Conservation (phyloP, 1,140 invertebrate genomes). For the Zeugodacus cucurbitae region DNA sequence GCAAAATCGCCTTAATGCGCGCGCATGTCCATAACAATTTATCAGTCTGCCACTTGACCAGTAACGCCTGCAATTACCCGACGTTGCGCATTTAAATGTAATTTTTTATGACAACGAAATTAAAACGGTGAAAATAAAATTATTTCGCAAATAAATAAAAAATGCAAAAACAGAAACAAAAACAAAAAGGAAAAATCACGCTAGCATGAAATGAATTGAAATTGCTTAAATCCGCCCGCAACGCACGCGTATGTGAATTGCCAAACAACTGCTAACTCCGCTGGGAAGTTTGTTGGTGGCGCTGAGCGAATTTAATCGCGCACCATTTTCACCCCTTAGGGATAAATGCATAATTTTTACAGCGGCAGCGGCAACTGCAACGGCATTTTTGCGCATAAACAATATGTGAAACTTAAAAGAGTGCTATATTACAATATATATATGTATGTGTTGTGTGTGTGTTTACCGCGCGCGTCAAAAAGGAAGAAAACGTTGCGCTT, state of each 20-base stretch:
- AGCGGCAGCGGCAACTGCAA: too few relatives aligned
- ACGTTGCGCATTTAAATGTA: constrained; percentile 35
- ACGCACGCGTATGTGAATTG: constrained; percentile 5
- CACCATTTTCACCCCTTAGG: constrained; percentile 38
- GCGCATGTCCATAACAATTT: constrained; percentile 36
- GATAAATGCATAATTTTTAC: constrained; percentile 37
- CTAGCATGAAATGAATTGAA: constrained; percentile 34
- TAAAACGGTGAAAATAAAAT: constrained; percentile 33
- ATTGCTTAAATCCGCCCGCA: constrained; percentile 30
- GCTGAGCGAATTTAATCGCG: constrained; percentile 28
- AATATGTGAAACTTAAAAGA: neutral
- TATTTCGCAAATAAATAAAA: neutral
- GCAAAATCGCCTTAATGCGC: constrained; percentile 32
- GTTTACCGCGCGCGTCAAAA: too few relatives aligned
- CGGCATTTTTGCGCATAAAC: constrained; percentile 3
- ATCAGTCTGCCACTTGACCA: constrained; percentile 33
- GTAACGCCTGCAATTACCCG: constrained; percentile 25
- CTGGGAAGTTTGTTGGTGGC: neutral
- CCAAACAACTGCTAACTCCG: too few relatives aligned
- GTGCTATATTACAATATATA: neutral
- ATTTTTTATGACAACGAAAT: constrained; percentile 39
- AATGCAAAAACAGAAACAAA: neutral
- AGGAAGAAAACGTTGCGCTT: neutral
- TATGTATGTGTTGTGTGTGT: too few relatives aligned
- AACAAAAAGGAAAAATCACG: too few relatives aligned